Base-by-base conservation (phyloP, 2,797 vertebrate species). In the Macropodus opercularis region DNA sequence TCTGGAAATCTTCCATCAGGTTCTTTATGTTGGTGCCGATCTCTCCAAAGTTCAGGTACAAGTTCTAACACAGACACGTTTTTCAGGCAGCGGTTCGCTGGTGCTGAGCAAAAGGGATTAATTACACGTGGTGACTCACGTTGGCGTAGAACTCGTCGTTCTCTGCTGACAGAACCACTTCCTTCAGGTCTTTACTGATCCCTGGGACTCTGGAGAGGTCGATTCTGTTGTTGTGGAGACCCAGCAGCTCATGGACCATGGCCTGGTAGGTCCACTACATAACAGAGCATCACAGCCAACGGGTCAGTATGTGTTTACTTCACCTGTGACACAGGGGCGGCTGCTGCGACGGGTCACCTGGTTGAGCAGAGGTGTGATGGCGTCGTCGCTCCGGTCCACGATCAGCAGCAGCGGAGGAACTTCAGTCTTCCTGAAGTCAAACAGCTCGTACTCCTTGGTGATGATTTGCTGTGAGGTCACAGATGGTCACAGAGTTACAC, bases 21-120 rank as follows among this genome's bases (percentile, higher is more conserved):
- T 96, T 98, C 88, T 96, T 98, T 75, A 99, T 99, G 86, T 99
- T 98, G 63, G 94, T 96, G 72, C 97, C 97, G 1, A 99, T 99
- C 73, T 99, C 97, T 0, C 96, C 97, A 0, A 99, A 99, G 89
- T 99, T 99, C 85, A 98, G 86, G 86, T 99, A 98, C 92, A 98
- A 91, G 86, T 98, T 99, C 96, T 98, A 17, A n/a, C 15, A 36
- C 15, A 36, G 15, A 36, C 10, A 12, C 31, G 13, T 32, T 2
- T 32, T 4, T 12, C 10, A 32, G 31, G 31, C 31, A 32, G 11
- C 10, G 14, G 35, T 36, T 36, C 15, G 17, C 1, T 36, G n/a
- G 6, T 5, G 13, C 31, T 13, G 31, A 32, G 31, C 9, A 10
- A 32, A 39, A 26, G 26, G 26, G 8, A 26, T 26, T 5, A 26